Evolutionary conservation across 2,797 vertebrate genomes (phyloP), one percentile per base, ranked within the genome.

Genomic region (Taenioides sp.): DNA sequence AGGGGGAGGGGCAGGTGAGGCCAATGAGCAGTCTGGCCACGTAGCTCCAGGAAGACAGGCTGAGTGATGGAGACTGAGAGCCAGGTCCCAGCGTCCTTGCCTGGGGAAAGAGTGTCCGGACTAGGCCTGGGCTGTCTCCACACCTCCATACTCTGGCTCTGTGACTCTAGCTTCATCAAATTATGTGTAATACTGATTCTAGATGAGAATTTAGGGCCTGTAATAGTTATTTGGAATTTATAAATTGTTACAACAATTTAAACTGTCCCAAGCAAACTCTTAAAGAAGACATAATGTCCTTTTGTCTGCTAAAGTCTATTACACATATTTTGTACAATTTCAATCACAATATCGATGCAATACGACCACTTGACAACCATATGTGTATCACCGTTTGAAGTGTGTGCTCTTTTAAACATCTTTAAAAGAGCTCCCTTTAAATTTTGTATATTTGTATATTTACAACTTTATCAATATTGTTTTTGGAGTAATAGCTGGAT

Each of bases 71-170:
- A 92, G 87, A 91, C 65, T 69, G 81, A 90, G 86, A 90, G 86
- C 84, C 84, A 87, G 87, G 86, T 89, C 85, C 88, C 75, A 3
- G 80, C 84, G 91, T 88, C 91, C 91, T 92, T 94, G 92, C 89
- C 88, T 86, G 87, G 77, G 87, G 90, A 90, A 89, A 91, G 75
- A 87, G 70, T 83, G 88, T 90, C 84, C 89, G 76, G 83, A 91
- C 83, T 83, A 61, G 16, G 81, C 85, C 84, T 62, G 84, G 77
- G 78, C 77, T 72, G 70, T 82, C 72, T 61, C 78, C 65, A 65
- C 79, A 65, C 72, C 75, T 73, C 65, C 78, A 80, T 81, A 77
- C 85, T 12, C 47, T 54, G 75, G 72, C 63, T 4, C 69, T 81
- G 77, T 71, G 80, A 75, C 77, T 61, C 67, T 5, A 2, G 49